These are phyloP conservation scores for Hirtodrosophila duncani DNA, from an alignment of 2,888 invertebrate species.

Conservation along the genomic window DNA sequence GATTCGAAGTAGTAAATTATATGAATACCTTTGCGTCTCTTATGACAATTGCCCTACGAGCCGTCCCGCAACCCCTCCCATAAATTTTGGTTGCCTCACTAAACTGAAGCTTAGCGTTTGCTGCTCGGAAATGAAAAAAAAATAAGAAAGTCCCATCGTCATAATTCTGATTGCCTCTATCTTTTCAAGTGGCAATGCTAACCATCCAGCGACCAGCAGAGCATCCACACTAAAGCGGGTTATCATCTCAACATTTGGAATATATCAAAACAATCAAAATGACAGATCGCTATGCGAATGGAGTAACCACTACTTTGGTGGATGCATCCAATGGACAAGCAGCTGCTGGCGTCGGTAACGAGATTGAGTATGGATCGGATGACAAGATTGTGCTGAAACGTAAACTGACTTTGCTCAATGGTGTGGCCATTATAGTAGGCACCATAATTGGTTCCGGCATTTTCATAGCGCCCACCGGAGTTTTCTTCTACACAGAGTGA, in stretches of 20 bases:
- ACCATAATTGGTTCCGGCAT: conserved; percentile 95
- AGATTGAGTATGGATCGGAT: conserved; percentile 8
- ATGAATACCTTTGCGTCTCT: no score
- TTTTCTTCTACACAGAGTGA: conserved; percentile 83
- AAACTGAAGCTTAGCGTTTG: conserved; percentile 18
- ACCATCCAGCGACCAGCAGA: conserved; percentile 1
- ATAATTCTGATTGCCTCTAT: neutral
- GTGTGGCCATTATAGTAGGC: conserved; percentile 92
- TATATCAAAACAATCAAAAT: conserved; percentile 36
- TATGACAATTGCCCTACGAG: no score
- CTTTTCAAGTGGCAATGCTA: conserved; percentile 53
- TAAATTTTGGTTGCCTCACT: no score
- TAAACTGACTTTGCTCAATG: conserved; percentile 90
- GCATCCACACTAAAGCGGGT: conserved; percentile 8
- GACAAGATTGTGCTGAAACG: conserved; percentile 86
- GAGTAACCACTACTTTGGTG: conserved; percentile 64
- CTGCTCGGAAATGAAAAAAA: neutral
- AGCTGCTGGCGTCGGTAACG: neutral
- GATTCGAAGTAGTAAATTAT: no score
- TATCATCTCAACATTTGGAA: neutral
- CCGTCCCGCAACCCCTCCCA: no score
- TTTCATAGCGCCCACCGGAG: conserved; percentile 93
- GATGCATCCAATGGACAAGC: conserved; percentile 40
- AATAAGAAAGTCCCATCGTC: neutral
- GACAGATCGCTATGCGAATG: conserved; percentile 71